phyloP scores from a whole-genome alignment of 2,888 invertebrate species.

The Trissolcus brochymenae region DNA sequence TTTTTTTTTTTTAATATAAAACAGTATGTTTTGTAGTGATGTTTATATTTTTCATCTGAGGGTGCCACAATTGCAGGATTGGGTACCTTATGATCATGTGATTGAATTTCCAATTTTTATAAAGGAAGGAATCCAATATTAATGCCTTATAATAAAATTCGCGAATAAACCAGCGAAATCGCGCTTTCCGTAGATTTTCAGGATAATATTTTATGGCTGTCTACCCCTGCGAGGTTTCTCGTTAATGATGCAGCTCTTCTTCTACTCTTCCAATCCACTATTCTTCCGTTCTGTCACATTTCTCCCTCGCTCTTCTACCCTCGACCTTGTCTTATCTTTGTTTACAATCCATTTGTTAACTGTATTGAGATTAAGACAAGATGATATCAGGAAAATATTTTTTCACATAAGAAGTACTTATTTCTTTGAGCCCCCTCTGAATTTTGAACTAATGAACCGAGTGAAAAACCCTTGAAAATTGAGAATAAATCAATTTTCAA shows the following conservation, averaged over 20 bases:
- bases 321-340: constrained; percentile 47
- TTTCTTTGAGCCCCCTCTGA: neutral
- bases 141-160: constrained; percentile 51
- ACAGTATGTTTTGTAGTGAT: too few species aligned
- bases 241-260: constrained; percentile 56
- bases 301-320: constrained; percentile 39
- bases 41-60: too few species aligned
- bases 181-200: constrained; percentile 29
- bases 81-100: neutral
- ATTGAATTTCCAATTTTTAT: constrained; percentile 26
- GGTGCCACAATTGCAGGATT: too few species aligned
- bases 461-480: too few species aligned
- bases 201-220: constrained; percentile 54
- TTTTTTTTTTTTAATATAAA: too few species aligned
- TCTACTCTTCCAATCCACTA: constrained; percentile 50
- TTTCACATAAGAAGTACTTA: constrained; percentile 1
- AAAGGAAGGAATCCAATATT: constrained; percentile 34
- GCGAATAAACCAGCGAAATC: constrained; percentile 46
- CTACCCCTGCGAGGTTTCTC: constrained; percentile 39
- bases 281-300: constrained; percentile 49
- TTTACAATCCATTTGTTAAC: constrained; percentile 51
- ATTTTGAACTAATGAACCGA: constrained; percentile 15
- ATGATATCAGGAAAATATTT: neutral
- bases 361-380: constrained; percentile 51
- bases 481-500: too few species aligned